A percentile compares a stretch with the other conserved stretches of the same genome.
These are phyloP conservation scores for Armadillidium nasatum DNA, from an alignment of 1,140 invertebrate genomes.

Conservation along the genomic window DNA sequence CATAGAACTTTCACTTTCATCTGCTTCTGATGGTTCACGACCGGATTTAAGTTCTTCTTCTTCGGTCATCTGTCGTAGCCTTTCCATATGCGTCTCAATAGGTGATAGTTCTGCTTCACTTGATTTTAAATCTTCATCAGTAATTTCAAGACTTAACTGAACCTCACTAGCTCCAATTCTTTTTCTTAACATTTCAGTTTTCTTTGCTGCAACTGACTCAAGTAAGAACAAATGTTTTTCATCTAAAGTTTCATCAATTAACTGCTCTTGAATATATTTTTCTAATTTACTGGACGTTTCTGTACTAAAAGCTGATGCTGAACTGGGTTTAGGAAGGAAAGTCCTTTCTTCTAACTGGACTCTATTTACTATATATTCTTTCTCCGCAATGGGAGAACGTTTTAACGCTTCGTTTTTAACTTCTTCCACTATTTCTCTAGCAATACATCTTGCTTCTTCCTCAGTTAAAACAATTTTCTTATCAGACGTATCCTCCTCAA, in stretches of 20 bases:
- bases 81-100: conserved; percentile 55
- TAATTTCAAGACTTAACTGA: conserved; percentile 61
- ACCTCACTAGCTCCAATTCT: conserved; percentile 53
- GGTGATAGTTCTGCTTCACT: conserved; percentile 63
- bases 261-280: conserved; percentile 52
- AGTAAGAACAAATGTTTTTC: conserved; percentile 49
- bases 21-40: conserved; percentile 41
- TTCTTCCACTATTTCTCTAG: conserved; percentile 54
- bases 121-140: conserved; percentile 61
- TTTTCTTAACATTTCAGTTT: conserved; percentile 51
- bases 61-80: conserved; percentile 44
- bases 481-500: conserved; percentile 36
- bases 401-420: conserved; percentile 55
- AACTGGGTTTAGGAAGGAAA: conserved; percentile 33
- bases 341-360: conserved; percentile 19
- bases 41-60: conserved; percentile 40
- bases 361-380: conserved; percentile 13
- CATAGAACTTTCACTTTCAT: conserved; percentile 43
- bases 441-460: conserved; percentile 52
- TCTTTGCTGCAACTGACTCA: conserved; percentile 53
- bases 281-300: conserved; percentile 50
- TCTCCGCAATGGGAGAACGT: conserved; percentile 45
- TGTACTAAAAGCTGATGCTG: conserved; percentile 42
- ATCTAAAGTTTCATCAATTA: conserved; percentile 51
- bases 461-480: conserved; percentile 44